Evolutionary conservation across 1,140 invertebrate species (phyloP).

Genomic region (Nomia melanderi): DNA sequence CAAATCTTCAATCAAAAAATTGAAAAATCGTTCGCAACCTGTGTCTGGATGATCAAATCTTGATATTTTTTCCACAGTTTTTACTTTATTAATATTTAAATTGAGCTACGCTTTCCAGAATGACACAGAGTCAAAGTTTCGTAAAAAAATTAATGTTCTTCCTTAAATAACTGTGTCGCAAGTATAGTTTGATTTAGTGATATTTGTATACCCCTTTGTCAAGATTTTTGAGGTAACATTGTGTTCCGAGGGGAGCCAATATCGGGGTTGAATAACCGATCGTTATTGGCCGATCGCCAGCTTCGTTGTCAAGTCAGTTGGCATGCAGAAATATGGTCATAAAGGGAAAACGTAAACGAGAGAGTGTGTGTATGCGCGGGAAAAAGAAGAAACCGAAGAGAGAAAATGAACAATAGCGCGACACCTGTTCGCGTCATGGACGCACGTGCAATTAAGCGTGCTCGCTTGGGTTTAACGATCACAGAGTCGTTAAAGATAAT

Average conservation of each 20-base stretch:
- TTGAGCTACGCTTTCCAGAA: too few relatives aligned
- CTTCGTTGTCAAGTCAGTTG: conserved; percentile 25
- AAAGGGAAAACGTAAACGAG: conserved; percentile 27
- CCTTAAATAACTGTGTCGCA: too few relatives aligned
- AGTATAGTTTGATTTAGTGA: too few relatives aligned
- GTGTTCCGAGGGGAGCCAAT: conserved; percentile 20
- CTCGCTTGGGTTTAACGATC: conserved; percentile 25
- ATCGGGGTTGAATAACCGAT: conserved; percentile 41
- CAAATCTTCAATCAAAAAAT: too few relatives aligned
- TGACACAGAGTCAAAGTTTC: too few relatives aligned
- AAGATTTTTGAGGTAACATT: neutral
- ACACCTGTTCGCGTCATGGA: conserved; percentile 22
- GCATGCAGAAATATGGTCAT: conserved; percentile 45
- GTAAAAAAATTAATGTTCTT: too few relatives aligned
- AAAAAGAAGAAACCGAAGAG: neutral
- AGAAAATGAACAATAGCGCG: conserved; percentile 4
- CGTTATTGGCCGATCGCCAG: conserved; percentile 42
- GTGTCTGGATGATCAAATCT: too few relatives aligned
- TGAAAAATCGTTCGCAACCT: too few relatives aligned
- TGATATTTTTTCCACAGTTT: too few relatives aligned
- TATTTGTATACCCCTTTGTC: neutral
- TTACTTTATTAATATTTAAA: too few relatives aligned
- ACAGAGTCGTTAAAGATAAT: conserved; percentile 32
- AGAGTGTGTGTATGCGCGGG: neutral
- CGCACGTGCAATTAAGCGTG: conserved; percentile 30